Evolutionary conservation across 2,113 vertebrate genomes (phyloP).

Genomic region (Myiozetetes cayanensis): DNA sequence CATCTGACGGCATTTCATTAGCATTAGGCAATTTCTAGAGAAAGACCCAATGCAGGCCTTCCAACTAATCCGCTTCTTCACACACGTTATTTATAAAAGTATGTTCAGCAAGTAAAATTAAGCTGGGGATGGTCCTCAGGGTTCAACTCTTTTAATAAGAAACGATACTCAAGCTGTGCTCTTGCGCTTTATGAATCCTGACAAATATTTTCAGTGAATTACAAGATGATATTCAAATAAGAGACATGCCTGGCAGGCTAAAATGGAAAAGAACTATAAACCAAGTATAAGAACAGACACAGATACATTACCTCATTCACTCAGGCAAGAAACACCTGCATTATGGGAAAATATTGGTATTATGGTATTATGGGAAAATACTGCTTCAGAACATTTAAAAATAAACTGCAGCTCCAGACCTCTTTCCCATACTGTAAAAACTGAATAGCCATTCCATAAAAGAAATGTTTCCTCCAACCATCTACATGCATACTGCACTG

Average conservation of each 20-base stretch:
- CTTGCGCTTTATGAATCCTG: not conserved
- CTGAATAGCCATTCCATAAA: not conserved
- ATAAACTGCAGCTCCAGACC: not conserved
- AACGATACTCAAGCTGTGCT: not conserved
- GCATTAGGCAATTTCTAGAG: not conserved
- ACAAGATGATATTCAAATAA: not conserved
- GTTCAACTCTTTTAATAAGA: not conserved
- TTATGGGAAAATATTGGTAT: not conserved
- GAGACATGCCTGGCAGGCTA: not conserved
- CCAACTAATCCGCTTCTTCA: not conserved
- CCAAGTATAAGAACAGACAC: not conserved
- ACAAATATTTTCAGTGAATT: not conserved
- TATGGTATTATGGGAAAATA: not conserved
- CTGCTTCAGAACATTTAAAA: not conserved
- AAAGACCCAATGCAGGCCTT: not conserved
- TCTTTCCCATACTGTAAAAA: not conserved
- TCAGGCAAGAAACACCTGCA: constrained; percentile 20
- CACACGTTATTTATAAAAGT: not conserved
- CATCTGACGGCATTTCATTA: not conserved
- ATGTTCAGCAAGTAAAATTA: not conserved
- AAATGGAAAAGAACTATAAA: not conserved
- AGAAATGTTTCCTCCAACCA: not conserved
- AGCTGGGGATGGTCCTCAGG: not conserved
- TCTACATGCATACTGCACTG: not conserved
- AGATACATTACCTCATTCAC: not conserved